phyloP scores from a whole-genome alignment of 2,888 invertebrate species.

The Cryptus viduatorius region DNA sequence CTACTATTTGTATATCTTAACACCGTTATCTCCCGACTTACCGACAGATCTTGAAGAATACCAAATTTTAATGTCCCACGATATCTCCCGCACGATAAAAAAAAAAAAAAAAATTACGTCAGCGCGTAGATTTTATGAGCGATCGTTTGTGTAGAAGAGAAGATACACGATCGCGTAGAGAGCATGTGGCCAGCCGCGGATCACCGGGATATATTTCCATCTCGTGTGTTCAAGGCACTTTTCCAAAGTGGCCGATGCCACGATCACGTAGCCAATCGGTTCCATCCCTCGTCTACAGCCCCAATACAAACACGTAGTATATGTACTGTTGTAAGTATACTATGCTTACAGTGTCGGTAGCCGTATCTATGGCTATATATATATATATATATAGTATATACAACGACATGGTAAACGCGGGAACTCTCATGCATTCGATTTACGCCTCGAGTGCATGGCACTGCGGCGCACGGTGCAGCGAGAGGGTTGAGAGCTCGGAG shows the following conservation, averaged over 20 bases:
- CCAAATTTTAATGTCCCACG: too few relatives aligned
- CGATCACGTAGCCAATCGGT: conserved; percentile 9
- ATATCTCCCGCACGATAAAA: too few relatives aligned
- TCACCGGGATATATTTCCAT: conserved; percentile 2
- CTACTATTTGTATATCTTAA: too few relatives aligned
- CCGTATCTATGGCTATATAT: background rate
- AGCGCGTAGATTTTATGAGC: conserved; percentile 5
- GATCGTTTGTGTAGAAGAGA: conserved; percentile 10
- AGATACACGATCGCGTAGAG: background rate
- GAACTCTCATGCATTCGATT: conserved; percentile 19
- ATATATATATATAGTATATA: background rate
- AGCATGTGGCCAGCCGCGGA: background rate
- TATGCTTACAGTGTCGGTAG: background rate
- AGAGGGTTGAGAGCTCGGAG: conserved; percentile 53
- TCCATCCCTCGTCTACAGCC: background rate
- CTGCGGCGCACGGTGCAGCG: background rate
- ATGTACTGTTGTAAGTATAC: background rate
- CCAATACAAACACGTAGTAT: conserved; percentile 6
- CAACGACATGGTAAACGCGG: background rate
- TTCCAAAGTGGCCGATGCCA: conserved; percentile 10
- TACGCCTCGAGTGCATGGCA: conserved; percentile 23
- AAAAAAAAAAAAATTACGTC: too few relatives aligned
- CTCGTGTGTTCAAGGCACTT: conserved; percentile 15
- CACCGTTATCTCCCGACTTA: too few relatives aligned
- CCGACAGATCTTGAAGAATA: too few relatives aligned